Evolutionary conservation across 2,113 vertebrate species (phyloP), one percentile per base, ranked within the genome.

Genomic region (Pomatostomus ruficeps): DNA sequence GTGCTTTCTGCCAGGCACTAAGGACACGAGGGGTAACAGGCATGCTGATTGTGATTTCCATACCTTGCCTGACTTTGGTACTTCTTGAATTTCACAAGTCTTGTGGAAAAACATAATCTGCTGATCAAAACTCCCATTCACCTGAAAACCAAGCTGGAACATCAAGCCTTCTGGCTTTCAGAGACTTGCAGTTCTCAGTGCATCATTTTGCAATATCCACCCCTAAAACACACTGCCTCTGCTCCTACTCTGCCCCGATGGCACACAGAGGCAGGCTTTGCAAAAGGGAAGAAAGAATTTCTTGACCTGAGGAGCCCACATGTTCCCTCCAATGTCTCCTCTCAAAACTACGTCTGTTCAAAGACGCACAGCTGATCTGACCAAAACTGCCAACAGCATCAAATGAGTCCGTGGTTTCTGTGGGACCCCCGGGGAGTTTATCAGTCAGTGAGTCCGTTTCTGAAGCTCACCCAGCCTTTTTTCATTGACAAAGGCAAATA

Each of bases 21-120:
- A 59, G 26, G 59, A 71, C 84, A 29, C 0, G 0, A 74, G 21
- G 54, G n/a, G 7, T 46, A 74, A 74, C 45, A 77, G n/a, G 25
- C 58, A 66, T 0, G 0, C 24, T 23, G 14, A 54, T 18, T 0
- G 0, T 1, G 12, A 63, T 36, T 67, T 74, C 19, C 49, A 70
- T 0, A 0, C 2, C 70, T 77, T 84, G 28, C 61, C 73, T 25
- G 38, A 58, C 35, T 71, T 71, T 11, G 2, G 13, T 38, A 23
- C 8, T 85, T n/a, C 63, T 49, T 48, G 36, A 73, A 52, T 76
- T 72, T 68, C 81, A 66, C 1, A 0, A 4, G 4, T 48, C 49
- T 57, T 45, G 19, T 66, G 13, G 42, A 43, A 87, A 89, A 89
- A n/a, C 55, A 71, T 29, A n/a, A 67, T 42, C 42, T 2, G 6